Base-by-base conservation (phyloP, 2,888 invertebrate species). In the Eustalomyia histrio region DNA sequence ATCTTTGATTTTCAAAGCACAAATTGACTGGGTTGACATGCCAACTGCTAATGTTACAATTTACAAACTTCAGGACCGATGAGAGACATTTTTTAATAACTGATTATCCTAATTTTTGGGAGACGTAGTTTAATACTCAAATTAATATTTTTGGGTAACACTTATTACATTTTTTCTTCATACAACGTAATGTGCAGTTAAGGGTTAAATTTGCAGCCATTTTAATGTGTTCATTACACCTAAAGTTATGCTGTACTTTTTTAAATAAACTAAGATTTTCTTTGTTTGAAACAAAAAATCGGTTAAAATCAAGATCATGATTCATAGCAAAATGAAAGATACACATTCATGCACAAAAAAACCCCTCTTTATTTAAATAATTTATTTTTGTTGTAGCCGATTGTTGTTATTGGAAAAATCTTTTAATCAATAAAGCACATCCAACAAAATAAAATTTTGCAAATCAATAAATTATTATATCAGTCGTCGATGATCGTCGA, bases 381-480 rank as follows among this genome's bases (percentile, higher is more conserved):
- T 43, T 16, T 75, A 53, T 50, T 57, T 52, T 50, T 60, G 67
- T 57, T 57, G 64, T 65, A 50, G 50, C 14, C 39, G 72, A 55
- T 72, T 78, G 69, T 73, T 80, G 73, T 58, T 71, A 78, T 78
- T 75, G 71, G 78, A 71, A 81, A 81, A 81, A 75, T 81, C 67
- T 71, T 81, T 67, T 71, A 81, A 75, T 74, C 81, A 71, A 71
- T 74, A 81, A 74, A 24, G 24, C 50, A 63, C 18, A 71, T 60
- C 53, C 58, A 60, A 73, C 65, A 47, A 61, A 65, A 74, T 74
- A 47, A 61, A 65, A 74, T 74, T 81, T 71, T 75, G 74, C 58
- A 53, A 78, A 78, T 81, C 78, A 65, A 78, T 74, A 81, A 78
- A 76, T 78, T 74, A 43, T 18, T 53, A 63, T 57, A 71, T 53